These are phyloP conservation scores for Drosophila sordidapex DNA, from an alignment of 2,888 invertebrate species.

Conservation along the genomic window DNA sequence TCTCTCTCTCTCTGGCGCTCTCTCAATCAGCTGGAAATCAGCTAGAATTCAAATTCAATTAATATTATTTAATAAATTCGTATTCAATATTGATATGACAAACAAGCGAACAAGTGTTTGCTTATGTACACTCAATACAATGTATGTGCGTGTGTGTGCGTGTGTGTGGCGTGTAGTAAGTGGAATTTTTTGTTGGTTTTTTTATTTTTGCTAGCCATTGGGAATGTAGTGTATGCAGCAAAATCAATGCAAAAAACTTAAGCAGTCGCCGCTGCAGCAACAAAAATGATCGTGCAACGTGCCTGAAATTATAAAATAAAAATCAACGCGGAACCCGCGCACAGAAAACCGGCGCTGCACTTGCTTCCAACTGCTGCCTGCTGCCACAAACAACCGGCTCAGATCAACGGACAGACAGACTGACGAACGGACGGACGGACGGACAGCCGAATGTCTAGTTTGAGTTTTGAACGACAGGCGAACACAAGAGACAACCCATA, in stretches of 20 bases:
- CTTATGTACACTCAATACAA: constrained; percentile 2
- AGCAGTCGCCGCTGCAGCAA: constrained; percentile 12
- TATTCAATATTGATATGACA: constrained; percentile 53
- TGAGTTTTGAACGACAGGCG: constrained; percentile 73
- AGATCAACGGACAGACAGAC: constrained; percentile 21
- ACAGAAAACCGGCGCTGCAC: constrained; percentile 54
- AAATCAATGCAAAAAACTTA: constrained; percentile 46
- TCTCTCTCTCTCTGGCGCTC: constrained; percentile 4
- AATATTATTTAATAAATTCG: constrained; percentile 68
- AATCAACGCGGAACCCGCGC: constrained; percentile 71
- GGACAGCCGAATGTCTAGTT: constrained; percentile 61
- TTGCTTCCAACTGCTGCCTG: constrained; percentile 48
- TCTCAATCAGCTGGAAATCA: constrained; percentile 65
- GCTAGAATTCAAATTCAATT: constrained; percentile 58
- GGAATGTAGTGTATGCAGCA: constrained; percentile 33
- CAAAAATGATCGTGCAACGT: constrained; percentile 70
- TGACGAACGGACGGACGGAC: not conserved
- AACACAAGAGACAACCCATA: constrained; percentile 74
- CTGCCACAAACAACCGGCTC: constrained; percentile 55
- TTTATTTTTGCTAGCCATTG: constrained; percentile 27
- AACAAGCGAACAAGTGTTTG: constrained; percentile 21
- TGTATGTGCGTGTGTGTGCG: not conserved
- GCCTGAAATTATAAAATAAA: constrained; percentile 76
- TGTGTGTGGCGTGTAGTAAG: constrained; percentile 15
- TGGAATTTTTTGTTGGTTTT: constrained; percentile 30